Evolutionary conservation across 2,113 vertebrate genomes (phyloP).

Genomic region (Telmatochromis sp.): DNA sequence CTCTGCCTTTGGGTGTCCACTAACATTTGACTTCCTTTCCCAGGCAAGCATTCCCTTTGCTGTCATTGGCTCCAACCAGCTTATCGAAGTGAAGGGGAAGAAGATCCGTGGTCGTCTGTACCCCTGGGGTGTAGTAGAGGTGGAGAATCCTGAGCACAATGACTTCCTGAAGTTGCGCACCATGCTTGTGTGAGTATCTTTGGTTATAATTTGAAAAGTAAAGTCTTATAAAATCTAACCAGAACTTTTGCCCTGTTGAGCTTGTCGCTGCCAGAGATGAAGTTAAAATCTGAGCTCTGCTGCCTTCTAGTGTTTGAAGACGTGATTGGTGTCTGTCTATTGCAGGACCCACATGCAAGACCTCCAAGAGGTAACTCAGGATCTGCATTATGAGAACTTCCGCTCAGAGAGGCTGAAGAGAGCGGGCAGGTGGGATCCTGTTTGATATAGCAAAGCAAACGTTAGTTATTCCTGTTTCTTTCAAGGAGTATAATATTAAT

Average conservation of each 20-base stretch:
- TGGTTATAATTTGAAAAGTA: neutral
- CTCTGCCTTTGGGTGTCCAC: neutral
- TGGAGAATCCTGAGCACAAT: constrained; percentile 90
- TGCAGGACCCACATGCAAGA: constrained; percentile 86
- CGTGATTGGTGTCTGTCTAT: neutral
- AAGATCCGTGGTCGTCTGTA: constrained; percentile 84
- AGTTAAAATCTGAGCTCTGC: neutral
- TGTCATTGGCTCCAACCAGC: constrained; percentile 83
- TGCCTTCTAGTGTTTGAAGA: constrained; percentile 37
- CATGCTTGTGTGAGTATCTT: constrained; percentile 81
- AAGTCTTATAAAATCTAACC: neutral
- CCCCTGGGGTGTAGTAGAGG: constrained; percentile 81
- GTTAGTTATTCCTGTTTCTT: neutral
- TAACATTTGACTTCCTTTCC: neutral
- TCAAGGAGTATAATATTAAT: neutral
- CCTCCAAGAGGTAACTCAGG: constrained; percentile 85
- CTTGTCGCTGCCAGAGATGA: neutral
- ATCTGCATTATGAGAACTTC: constrained; percentile 88
- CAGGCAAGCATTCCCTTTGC: constrained; percentile 85
- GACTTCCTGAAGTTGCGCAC: constrained; percentile 86
- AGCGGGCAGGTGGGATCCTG: constrained; percentile 73
- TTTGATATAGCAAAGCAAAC: neutral
- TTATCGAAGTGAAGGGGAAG: constrained; percentile 90
- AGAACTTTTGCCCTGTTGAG: neutral
- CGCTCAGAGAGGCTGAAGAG: constrained; percentile 85